Base-by-base conservation (phyloP, 2,888 invertebrate species). In the Arctia plantaginis region DNA sequence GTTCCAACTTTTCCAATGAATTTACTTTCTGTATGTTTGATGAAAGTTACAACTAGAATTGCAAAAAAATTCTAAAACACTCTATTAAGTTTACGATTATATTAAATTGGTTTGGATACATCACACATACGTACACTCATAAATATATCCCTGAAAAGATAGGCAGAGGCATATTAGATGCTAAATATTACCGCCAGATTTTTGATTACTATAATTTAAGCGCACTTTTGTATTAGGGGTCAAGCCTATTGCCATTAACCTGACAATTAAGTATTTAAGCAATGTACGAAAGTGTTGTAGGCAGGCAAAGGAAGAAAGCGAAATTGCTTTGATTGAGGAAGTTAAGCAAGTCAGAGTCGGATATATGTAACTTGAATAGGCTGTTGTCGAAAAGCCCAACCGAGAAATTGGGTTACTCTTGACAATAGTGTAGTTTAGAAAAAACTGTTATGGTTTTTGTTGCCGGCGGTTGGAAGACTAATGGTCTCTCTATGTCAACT, bases 401-500 rank as follows among this genome's bases (percentile, higher is more conserved):
- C 12, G 23, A 55, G 51, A 55, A 86, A 86, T 85, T 82, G 80
- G 82, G 83, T 86, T 77, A 73, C 79, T 79, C 83, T 84, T 85
- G 79, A 80, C 80, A 82, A 77, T 84, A 85, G 82, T 86, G 84
- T 82, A 84, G 83, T 77, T 79, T 75, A 67, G 74, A 76, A 80
- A 86, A 88, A 86, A 84, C 74, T 76, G 82, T 79, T 77, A 81
- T 81, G 82, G 87, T 88, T 89, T 89, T 89, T 87, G 86, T 82
- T 77, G 75, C 72, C 66, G 72, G 71, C 72, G 81, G 77, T 41
- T 69, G 77, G 78, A 83, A 88, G 89, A 90, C 83, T 85, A 89
- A 90, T 89, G 78, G 88, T 85, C 79, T 80, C 77, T 79, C 76
- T 78, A 82, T 82, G 89, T 89, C 89, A 79, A 44, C 47, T 20